Base-by-base conservation (phyloP, 2,888 invertebrate species). In the Andricus curvator region DNA sequence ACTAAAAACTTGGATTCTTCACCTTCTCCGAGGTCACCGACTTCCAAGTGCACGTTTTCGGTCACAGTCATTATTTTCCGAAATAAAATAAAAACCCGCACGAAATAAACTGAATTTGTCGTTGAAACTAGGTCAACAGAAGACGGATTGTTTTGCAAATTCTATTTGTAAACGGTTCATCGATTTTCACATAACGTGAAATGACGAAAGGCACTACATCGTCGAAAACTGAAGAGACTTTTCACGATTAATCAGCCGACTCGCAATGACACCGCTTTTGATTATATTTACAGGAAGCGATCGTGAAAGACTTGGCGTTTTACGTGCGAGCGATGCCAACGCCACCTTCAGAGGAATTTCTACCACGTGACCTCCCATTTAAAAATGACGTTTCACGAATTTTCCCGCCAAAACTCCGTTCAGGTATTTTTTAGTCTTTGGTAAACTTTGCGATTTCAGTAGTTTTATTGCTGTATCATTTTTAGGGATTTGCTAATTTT, bases 61-160 rank as follows among this genome's bases (percentile, higher is more conserved):
- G 22, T 64, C 62, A 64, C 29, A 64, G 25, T 64, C 62, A 64
- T 64, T 25, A 64, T 29, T 56, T 56, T 15, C 29, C 29, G 22
- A 17, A 64, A 29, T 25, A 29, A 29, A 64, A 56, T 17, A 64
- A 15, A 2, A 64, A 25, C 11, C 15, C 25, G 29, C 44, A 29
- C 70, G 17, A 22, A 68, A n/a, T 68, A 68, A 22, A 68, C 13
- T 29, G 33, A 74, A 29, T 76, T 29, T 74, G 17, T 22, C 22
- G 64, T 67, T 67, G 67, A 67, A 67, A 67, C 20, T 67, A 64
- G 62, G 62, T 64, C 62, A 64, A 29, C 62, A 64, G 29, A 29
- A 13, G 29, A 25, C 6, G 25, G 5, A 17, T 64, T 64, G 13
- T 25, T 64, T 64, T 29, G 4, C 25, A 56, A 56, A 22, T 56